Base-by-base conservation (phyloP, 2,888 invertebrate species). In the Smittia sp. region DNA sequence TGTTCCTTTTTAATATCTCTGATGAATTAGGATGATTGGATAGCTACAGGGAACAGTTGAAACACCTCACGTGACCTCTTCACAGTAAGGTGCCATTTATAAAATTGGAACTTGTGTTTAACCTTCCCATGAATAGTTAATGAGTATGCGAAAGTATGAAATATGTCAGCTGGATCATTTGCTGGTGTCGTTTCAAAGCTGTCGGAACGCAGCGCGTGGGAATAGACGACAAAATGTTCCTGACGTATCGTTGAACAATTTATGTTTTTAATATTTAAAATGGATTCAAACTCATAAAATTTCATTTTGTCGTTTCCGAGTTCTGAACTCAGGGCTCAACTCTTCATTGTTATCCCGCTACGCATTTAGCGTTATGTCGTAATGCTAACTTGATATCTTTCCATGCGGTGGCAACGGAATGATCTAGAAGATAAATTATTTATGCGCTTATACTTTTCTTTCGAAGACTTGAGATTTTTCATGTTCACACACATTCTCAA, bases 231-330 rank as follows among this genome's bases (percentile, higher is more conserved):
- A 52, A 52, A n/a, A n/a, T n/a, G n/a, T n/a, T n/a, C n/a, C 32
- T 32, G 4, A 46, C 2, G 52, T 63, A 27, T 63, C 63, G 25
- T 63, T 24, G 25, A 63, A 24, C 24, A 63, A 63, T 63, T 63
- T 63, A 63, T 63, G 63, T 63, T 63, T 22, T 63, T 24, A 63
- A 63, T 63, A 63, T 63, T 63, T 63, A 63, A 63, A 63, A 25
- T 63, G 63, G 27, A 63, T 24, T 63, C 15, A 63, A 9, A 24
- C 63, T 20, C 63, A 63, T 20, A 24, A 24, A 63, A 63, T 63
- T 63, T 63, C 24, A 63, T 63, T 63, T 22, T 24, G 9, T 63
- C 25, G 20, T 25, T 6, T 32, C 32, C 32, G 9, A 24, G 11
- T 63, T 62, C 13, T 27, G 63, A 24, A 24, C 22, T 46, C 52